phyloP scores from a whole-genome alignment of 2,888 invertebrate species.

The Chalcis sispes region DNA sequence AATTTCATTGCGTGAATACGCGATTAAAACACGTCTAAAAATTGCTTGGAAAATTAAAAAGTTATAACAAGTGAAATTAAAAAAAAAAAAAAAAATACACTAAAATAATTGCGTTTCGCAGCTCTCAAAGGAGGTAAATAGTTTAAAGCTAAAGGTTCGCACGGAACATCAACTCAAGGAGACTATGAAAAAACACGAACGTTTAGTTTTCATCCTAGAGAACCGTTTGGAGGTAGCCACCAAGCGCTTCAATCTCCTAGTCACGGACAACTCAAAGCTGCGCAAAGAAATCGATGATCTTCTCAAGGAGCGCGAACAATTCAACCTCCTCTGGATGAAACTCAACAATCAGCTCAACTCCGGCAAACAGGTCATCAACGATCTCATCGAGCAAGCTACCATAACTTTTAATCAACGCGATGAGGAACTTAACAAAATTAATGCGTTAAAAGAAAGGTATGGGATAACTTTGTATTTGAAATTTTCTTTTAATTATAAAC shows the following conservation, averaged over 20 bases:
- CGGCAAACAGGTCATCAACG: constrained; percentile 89
- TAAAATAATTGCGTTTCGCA: constrained; percentile 58
- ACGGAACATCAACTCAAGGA: constrained; percentile 77
- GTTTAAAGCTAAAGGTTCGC: constrained; percentile 74
- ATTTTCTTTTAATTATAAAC: too few species aligned
- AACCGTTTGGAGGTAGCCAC: constrained; percentile 87
- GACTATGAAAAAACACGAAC: constrained; percentile 77
- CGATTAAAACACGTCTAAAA: too few species aligned
- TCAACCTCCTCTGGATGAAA: constrained; percentile 88
- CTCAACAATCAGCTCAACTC: constrained; percentile 85
- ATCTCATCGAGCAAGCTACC: constrained; percentile 92
- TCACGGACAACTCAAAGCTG: constrained; percentile 84
- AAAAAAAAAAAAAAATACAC: too few species aligned
- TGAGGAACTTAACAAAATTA: constrained; percentile 87
- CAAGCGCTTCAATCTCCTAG: constrained; percentile 85
- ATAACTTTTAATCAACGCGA: constrained; percentile 92
- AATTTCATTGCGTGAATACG: too few species aligned
- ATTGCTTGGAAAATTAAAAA: too few species aligned
- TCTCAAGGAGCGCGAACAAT: constrained; percentile 88
- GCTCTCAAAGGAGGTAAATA: constrained; percentile 76
- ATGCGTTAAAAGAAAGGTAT: constrained; percentile 83
- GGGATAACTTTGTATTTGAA: not conserved
- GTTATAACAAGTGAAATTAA: too few species aligned
- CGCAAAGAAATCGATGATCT: constrained; percentile 89
- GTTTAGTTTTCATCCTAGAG: constrained; percentile 81